Evolutionary conservation across 2,888 invertebrate species (phyloP).

Genomic region (Chydorus sphaericus): DNA sequence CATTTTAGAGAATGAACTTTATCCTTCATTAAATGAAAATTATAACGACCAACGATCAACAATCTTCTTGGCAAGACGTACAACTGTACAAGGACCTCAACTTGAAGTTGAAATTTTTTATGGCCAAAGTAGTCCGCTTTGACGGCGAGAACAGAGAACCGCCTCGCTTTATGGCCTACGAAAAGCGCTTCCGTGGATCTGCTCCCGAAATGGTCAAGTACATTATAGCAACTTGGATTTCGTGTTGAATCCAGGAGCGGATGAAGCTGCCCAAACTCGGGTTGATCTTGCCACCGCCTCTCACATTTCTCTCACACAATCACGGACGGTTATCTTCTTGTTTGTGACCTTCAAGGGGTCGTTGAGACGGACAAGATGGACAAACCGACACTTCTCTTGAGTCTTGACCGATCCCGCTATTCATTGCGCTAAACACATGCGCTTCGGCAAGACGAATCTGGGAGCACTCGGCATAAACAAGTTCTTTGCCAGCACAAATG

Average conservation of each 20-base stretch:
- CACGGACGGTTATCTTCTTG: neutral
- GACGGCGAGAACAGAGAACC: neutral
- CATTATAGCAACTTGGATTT: neutral
- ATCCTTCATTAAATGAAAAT: no score
- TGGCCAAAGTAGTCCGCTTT: neutral
- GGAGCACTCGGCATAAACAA: neutral
- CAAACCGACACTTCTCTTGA: neutral
- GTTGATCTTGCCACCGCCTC: neutral
- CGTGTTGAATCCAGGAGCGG: neutral
- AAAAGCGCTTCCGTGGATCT: neutral
- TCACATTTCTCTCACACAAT: neutral
- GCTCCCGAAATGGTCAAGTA: neutral
- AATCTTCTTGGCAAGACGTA: neutral
- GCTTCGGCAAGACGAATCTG: neutral
- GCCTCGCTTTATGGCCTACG: neutral
- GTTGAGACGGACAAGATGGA: neutral
- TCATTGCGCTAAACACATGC: neutral
- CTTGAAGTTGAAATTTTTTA: neutral
- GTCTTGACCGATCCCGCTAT: neutral
- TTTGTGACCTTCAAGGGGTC: neutral
- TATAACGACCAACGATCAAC: no score
- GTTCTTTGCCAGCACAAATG: neutral
- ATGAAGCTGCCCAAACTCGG: neutral
- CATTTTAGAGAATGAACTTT: no score
- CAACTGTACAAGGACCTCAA: neutral